phyloP scores from a whole-genome alignment of 92 coral and sea anemone genomes.

The Epizoanthus illoricatus region DNA sequence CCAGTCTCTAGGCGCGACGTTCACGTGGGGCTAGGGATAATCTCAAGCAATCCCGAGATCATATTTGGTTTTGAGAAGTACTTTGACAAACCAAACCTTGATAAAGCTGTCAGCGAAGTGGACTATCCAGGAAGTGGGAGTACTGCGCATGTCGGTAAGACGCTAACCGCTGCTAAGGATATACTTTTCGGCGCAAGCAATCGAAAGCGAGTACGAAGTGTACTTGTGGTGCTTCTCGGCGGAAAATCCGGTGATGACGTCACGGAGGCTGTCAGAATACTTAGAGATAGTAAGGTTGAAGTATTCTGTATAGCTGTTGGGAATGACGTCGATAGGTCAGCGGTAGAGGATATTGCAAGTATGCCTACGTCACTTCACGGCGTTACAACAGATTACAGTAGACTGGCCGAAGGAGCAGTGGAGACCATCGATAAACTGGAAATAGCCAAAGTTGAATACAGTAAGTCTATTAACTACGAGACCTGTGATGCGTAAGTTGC shows the following conservation, averaged over 20 bases:
- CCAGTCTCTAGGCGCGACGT: conserved; percentile 71
- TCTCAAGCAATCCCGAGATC: conserved; percentile 63
- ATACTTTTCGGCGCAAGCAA: conserved; percentile 62
- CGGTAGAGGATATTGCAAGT: conserved; percentile 56
- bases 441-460: conserved; percentile 67
- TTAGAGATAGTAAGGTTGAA: conserved; percentile 72
- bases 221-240: conserved; percentile 70
- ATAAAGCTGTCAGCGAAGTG: conserved; percentile 64
- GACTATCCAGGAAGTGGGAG: conserved; percentile 65
- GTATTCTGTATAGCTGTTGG: conserved; percentile 71
- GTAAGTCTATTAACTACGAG: conserved; percentile 37
- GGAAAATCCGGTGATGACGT: conserved; percentile 69
- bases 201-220: conserved; percentile 58
- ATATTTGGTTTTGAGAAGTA: conserved; percentile 75
- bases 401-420: conserved; percentile 50
- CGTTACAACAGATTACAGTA: conserved; percentile 27
- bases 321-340: conserved; percentile 17
- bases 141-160: conserved; percentile 66
- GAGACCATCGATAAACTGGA: conserved; percentile 64
- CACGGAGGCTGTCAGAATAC: conserved; percentile 49
- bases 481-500: too few species aligned
- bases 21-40: conserved; percentile 72
- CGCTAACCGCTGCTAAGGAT: conserved; percentile 63
- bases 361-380: conserved; percentile 55
- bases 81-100: conserved; percentile 62